These are phyloP conservation scores for Drosophila prosaltans DNA, from an alignment of 1,140 invertebrate genomes.

Conservation along the genomic window DNA sequence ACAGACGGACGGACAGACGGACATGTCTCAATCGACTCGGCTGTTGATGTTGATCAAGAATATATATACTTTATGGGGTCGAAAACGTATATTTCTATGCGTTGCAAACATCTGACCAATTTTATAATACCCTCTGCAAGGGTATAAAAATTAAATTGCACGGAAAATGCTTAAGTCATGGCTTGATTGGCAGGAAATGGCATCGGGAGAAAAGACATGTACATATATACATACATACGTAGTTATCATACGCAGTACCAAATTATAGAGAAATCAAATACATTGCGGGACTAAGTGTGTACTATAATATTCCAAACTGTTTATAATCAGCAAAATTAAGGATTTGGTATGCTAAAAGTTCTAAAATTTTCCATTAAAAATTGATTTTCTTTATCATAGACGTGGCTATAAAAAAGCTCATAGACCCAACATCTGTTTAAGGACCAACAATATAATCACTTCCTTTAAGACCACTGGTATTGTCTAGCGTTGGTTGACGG, in stretches of 20 bases:
- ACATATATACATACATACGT: background rate
- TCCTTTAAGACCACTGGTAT: slow-evolving; percentile 16
- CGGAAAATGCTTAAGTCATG: slow-evolving; percentile 61
- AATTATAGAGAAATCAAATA: no score
- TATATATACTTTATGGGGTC: no score
- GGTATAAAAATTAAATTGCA: slow-evolving; percentile 57
- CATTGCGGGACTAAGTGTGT: no score
- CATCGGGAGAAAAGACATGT: slow-evolving; percentile 28
- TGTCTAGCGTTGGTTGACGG: slow-evolving; percentile 51
- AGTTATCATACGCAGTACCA: background rate
- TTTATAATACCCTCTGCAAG: no score
- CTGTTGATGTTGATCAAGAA: no score
- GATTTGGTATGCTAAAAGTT: slow-evolving; percentile 20
- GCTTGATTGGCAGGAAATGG: slow-evolving; percentile 71
- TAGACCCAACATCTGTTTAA: slow-evolving; percentile 34
- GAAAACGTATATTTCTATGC: no score
- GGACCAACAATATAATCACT: slow-evolving; percentile 36
- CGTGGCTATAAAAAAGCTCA: slow-evolving; percentile 70
- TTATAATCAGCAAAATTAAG: background rate
- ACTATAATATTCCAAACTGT: background rate
- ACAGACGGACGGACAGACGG: no score
- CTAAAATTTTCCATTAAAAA: slow-evolving; percentile 44
- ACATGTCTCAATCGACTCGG: no score
- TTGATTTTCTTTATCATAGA: slow-evolving; percentile 64
- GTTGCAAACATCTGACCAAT: no score